These are phyloP conservation scores for Ia io DNA, from an alignment of 2,113 vertebrate species.

Conservation along the genomic window DNA sequence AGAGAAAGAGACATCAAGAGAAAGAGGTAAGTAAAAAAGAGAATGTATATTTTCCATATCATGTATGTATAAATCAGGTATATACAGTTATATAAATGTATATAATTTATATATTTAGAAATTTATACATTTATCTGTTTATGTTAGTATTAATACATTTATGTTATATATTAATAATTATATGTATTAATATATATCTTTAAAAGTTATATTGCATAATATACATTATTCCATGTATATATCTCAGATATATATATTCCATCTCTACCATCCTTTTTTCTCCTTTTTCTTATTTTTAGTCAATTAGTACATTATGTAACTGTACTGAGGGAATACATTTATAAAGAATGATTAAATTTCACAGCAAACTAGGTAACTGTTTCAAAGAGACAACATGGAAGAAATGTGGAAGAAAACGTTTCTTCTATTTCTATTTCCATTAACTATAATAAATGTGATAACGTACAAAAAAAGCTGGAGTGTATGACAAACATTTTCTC, in stretches of 20 bases:
- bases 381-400: neutral
- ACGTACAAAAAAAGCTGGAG: neutral
- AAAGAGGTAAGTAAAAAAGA: neutral
- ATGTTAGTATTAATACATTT: neutral
- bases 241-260: neutral
- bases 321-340: neutral
- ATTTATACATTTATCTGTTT: neutral
- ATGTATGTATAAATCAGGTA: neutral
- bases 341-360: neutral
- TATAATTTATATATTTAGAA: neutral
- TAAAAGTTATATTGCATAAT: neutral
- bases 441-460: neutral
- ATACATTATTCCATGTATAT: neutral
- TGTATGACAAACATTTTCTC: neutral
- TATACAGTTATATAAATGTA: neutral
- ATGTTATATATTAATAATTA: neutral
- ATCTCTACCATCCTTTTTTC: neutral
- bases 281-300: neutral
- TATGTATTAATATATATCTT: neutral
- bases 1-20: neutral
- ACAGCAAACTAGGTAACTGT: neutral
- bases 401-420: neutral
- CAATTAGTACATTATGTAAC: neutral
- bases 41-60: neutral
- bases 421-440: neutral